Evolutionary conservation across 1,140 invertebrate species (phyloP).

Genomic region (Brachionus rotundiformis): DNA sequence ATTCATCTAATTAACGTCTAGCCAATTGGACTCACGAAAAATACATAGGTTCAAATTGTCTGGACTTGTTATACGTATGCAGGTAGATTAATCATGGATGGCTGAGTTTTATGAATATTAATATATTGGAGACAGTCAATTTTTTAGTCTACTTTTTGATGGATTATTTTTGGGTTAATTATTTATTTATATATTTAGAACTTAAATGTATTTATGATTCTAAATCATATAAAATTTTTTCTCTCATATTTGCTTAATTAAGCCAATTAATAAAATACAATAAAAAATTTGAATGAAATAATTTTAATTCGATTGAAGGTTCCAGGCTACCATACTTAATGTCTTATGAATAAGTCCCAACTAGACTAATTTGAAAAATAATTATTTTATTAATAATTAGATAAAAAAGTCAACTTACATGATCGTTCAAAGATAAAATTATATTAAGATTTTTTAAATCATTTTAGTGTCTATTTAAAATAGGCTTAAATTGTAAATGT

Average conservation of each 20-base stretch:
- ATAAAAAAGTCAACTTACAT: no score
- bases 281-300: no score
- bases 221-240: neutral
- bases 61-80: neutral
- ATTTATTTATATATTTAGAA: neutral
- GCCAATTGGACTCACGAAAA: neutral
- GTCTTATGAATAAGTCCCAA: no score
- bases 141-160: conserved; percentile 5
- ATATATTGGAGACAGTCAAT: neutral
- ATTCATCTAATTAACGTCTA: conserved; percentile 16
- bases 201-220: neutral
- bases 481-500: no score
- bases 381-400: no score
- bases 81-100: conserved; percentile 7
- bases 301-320: no score
- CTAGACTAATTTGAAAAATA: no score
- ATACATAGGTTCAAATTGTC: neutral
- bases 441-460: no score
- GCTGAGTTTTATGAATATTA: neutral
- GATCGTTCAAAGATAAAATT: no score
- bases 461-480: no score
- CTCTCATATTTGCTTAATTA: neutral
- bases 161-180: neutral
- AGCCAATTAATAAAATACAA: neutral
- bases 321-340: no score